Evolutionary conservation across 2,113 vertebrate genomes (phyloP), one percentile per base, ranked within the genome.

Genomic region (Pseudopipra pipra): DNA sequence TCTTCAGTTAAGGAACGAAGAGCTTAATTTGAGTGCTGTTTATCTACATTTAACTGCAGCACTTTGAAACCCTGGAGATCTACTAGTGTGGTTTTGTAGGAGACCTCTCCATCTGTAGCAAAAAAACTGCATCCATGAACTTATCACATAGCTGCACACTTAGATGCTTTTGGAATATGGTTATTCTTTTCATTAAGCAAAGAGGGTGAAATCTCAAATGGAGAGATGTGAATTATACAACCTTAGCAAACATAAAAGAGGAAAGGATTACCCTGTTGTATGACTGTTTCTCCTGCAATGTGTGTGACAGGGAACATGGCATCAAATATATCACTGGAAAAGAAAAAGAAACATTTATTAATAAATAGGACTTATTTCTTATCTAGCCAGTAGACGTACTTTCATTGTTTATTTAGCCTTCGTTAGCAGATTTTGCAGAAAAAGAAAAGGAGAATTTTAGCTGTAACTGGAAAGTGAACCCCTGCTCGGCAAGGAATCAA

Each of bases 221-320:
- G 33, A 80, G 35, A 80, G 25, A 39, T 52, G 56, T 33, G 37
- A 67, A 72, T 23, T 52, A 24, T 2, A 77, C 24, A 43, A 20
- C 27, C 35, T 72, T 5, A 76, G 74, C 44, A 87, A 85, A 91
- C 31, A 46, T 2, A 27, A 14, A 65, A 49, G 31, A 49, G 24
- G 7, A 44, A 52, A 89, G 66, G 86, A 3, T 97, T 97, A 99
- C 99, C 99, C 98, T 99, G 99, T 70, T 99, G 99, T 95, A 99
- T 99, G 68, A 99, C 99, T 0, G 99, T 99, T 97, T 99, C 99
- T 81, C 99, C 99, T 18, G 99, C 99, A 8, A 99, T 99, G 97
- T 99, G 99, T 21, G 98, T 99, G 91, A 99, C 99, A 0, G 99
- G 99, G 83, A 99, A 99, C 99, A 99, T 99, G 95, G 99, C 99